Evolutionary conservation across 2,797 vertebrate species (phyloP).

Genomic region (Allobates femoralis): DNA sequence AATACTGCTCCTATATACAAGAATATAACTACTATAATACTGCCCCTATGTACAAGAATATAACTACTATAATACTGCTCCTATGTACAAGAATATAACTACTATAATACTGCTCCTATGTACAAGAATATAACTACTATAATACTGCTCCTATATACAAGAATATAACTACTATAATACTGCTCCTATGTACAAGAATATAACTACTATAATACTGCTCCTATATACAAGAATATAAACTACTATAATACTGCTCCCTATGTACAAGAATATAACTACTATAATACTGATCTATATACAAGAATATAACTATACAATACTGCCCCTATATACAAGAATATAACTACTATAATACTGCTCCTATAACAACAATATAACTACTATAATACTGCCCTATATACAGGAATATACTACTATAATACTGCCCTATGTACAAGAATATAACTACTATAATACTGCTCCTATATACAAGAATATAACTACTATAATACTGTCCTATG

Average conservation of each 20-base stretch:
- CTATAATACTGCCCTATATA: too few species aligned
- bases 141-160: background rate
- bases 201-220: background rate
- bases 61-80: too few species aligned
- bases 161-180: background rate
- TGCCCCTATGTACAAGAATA: constrained; percentile 3
- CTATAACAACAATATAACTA: background rate
- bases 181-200: background rate
- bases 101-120: background rate
- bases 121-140: background rate
- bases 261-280: too few species aligned
- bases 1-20: too few species aligned
- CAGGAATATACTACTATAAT: too few species aligned
- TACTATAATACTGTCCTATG: background rate
- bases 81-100: background rate
- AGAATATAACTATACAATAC: too few species aligned
- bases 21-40: too few species aligned
- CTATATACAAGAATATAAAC: constrained; percentile 4
- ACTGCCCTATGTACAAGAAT: background rate
- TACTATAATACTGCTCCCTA: too few species aligned
- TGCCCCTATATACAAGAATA: background rate
- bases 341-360: background rate
- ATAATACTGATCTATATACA: too few species aligned
- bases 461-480: background rate
- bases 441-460: background rate